A percentile compares a stretch with the other conserved stretches of the same genome.
Conservation (phyloP, 1,140 invertebrate species). For the Planococcus citri region DNA sequence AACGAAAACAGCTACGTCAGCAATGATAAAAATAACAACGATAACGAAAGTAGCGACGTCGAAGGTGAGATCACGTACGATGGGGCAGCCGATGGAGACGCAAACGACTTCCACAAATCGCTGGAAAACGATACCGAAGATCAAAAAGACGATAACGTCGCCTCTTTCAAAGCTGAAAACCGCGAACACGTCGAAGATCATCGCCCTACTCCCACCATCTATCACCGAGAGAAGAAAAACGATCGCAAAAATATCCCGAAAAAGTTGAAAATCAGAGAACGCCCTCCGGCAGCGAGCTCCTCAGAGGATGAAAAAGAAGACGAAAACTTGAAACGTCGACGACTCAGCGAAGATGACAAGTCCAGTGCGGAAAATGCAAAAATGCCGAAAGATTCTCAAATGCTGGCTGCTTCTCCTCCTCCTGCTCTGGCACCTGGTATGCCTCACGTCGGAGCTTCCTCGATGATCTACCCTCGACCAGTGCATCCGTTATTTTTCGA, state of each 20-base stretch:
- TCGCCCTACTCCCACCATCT: no score
- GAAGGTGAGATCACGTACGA: background rate
- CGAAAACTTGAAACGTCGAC: background rate
- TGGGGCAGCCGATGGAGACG: background rate
- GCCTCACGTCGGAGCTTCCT: conserved; percentile 46
- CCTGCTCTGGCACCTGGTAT: conserved; percentile 44
- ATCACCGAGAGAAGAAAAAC: no score
- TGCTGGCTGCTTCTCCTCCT: conserved; percentile 41
- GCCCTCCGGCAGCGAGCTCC: background rate
- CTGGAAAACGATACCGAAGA: no score
- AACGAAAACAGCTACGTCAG: background rate
- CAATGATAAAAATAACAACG: no score
- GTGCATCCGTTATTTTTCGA: conserved; percentile 64
- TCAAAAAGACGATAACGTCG: no score
- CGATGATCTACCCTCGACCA: conserved; percentile 62
- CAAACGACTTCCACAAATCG: background rate
- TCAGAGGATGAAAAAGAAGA: background rate
- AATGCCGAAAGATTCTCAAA: background rate
- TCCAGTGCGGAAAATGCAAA: background rate
- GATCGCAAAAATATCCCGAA: background rate
- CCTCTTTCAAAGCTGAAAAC: no score
- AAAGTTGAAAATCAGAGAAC: background rate
- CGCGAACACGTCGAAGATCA: no score
- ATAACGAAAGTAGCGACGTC: no score
- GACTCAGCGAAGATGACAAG: background rate